phyloP scores from a whole-genome alignment of 2,113 vertebrate genomes.

The Proterorhinus semilunaris region DNA sequence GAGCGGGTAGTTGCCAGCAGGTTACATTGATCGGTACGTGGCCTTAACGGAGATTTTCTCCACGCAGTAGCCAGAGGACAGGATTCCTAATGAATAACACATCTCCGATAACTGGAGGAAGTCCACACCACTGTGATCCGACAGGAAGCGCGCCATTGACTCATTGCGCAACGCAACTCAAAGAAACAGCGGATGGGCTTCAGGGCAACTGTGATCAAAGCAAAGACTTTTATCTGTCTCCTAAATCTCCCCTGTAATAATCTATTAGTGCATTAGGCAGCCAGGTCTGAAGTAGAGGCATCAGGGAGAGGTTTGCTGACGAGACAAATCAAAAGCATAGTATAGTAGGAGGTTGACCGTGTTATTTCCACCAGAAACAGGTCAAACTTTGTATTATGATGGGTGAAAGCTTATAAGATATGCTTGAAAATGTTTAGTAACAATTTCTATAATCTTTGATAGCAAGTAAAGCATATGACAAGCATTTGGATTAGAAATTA shows the following conservation, averaged over 20 bases:
- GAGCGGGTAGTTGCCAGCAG: conserved; percentile 38
- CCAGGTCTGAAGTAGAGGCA: conserved; percentile 3
- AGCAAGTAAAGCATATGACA: too few relatives aligned
- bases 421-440: neutral
- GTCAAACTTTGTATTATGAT: neutral
- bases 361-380: neutral
- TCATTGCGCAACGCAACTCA: conserved; percentile 39
- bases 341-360: neutral
- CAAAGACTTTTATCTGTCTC: conserved; percentile 36
- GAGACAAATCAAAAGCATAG: conserved; percentile 4
- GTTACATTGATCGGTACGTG: conserved; percentile 51
- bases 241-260: conserved; percentile 24
- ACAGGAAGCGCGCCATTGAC: conserved; percentile 52
- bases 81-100: conserved; percentile 65
- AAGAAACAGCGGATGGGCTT: conserved; percentile 47
- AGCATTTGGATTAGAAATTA: too few relatives aligned
- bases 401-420: neutral
- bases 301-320: neutral
- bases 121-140: conserved; percentile 50
- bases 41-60: conserved; percentile 41
- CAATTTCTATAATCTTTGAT: too few relatives aligned
- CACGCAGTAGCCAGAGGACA: conserved; percentile 54
- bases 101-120: conserved; percentile 60
- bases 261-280: conserved; percentile 29
- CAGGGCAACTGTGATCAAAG: conserved; percentile 55